Evolutionary conservation across 2,113 vertebrate species (phyloP), one percentile per base, ranked within the genome.

Genomic region (Lipophrys pholis): DNA sequence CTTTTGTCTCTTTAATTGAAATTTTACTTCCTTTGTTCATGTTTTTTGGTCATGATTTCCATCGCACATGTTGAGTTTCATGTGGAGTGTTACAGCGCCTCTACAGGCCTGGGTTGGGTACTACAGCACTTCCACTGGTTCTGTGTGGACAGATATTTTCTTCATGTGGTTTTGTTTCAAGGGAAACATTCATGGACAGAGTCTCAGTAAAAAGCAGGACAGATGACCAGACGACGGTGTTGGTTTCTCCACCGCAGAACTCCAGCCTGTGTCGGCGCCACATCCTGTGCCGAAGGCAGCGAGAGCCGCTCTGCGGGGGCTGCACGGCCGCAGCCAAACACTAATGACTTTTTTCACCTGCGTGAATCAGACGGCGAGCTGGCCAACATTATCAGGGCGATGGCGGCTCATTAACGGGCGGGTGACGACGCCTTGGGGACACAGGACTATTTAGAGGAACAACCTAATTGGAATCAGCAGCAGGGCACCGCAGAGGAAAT

Each of bases 401-500:
- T n/a, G 82, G 40, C 50, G 42, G 50, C 87, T 91, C 87, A 91
- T 93, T 91, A 91, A 63, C 75, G 80, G 57, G 54, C 68, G 53
- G 64, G 76, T 80, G 68, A 72, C n/a, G 46, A 60, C 38, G 83
- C 90, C 78, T 72, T 14, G 51, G 87, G 88, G 86, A 80, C 5
- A 38, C 48, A 45, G 35, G 76, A 80, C 90, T 93, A 92, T 93
- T 93, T 87, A 88, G 80, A 93, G 91, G 69, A 65, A 79, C 89
- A 88, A 88, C 87, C 89, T 91, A 89, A 92, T 92, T 94, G 85
- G 85, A 90, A 90, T 82, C 17, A 76, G 52, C 82, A 77, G 72
- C 21, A 6, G 73, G 80, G 71, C 74, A 67, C 15, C 66, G 69
- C 52, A 65, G 38, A 83, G 85, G 84, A 79, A 83, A 85, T 80